Conservation (phyloP, 2,113 vertebrate species). For the Callipepla californica region DNA sequence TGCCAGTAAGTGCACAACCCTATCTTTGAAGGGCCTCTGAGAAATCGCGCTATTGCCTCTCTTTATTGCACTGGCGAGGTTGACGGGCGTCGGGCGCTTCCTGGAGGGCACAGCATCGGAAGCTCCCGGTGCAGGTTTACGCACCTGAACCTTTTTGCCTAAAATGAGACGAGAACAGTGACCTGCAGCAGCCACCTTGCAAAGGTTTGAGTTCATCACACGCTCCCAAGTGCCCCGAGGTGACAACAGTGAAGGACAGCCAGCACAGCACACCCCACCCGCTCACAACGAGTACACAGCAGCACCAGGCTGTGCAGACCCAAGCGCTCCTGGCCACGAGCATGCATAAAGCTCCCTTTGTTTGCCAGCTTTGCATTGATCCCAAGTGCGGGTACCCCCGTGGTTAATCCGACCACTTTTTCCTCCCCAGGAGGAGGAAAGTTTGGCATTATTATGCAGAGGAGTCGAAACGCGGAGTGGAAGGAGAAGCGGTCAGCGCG, state of each 20-base stretch:
- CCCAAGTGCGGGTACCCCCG: conserved; percentile 29
- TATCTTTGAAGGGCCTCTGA: conserved; percentile 89
- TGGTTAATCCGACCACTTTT: neutral
- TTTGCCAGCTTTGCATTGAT: conserved; percentile 1
- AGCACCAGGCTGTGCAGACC: conserved; percentile 28
- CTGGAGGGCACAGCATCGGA: conserved; percentile 88
- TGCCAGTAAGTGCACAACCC: conserved; percentile 93
- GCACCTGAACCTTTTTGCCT: conserved; percentile 95
- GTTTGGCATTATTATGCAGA: conserved; percentile 39
- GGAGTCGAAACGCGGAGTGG: conserved; percentile 29
- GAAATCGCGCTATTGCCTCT: conserved; percentile 79
- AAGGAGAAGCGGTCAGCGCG: conserved; percentile 30
- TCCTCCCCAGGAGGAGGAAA: conserved; percentile 2
- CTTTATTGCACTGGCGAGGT: conserved; percentile 89
- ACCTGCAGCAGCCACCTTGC: neutral
- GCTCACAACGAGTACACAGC: neutral
- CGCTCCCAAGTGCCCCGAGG: neutral
- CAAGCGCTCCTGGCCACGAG: conserved; percentile 1
- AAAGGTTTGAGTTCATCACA: accelerated
- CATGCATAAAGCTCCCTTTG: conserved; percentile 18
- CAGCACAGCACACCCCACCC: neutral
- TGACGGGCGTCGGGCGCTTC: conserved; percentile 90
- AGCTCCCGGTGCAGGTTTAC: conserved; percentile 87
- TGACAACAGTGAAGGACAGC: neutral
- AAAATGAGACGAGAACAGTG: conserved; percentile 15